Evolutionary conservation across 2,797 vertebrate species (phyloP).

Genomic region (Mormyrops boulengeri): DNA sequence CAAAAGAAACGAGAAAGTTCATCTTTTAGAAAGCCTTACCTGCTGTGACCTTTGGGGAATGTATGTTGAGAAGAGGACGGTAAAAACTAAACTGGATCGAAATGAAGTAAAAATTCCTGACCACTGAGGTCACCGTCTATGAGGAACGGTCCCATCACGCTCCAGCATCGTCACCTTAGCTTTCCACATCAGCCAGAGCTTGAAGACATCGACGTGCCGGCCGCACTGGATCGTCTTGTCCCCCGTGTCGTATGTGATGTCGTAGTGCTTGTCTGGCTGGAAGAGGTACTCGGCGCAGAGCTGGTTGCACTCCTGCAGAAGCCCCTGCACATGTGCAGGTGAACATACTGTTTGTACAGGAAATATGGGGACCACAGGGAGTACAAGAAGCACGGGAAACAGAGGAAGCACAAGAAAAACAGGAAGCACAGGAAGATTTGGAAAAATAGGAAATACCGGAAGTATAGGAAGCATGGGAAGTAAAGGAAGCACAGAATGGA

Average conservation of each 20-base stretch:
- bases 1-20: background rate
- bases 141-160: background rate
- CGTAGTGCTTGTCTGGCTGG: constrained; percentile 62
- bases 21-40: background rate
- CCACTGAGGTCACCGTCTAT: background rate
- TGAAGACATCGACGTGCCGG: constrained; percentile 59
- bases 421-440: background rate
- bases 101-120: background rate
- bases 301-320: constrained; percentile 60
- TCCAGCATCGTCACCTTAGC: constrained; percentile 50
- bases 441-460: background rate
- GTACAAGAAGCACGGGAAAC: no score
- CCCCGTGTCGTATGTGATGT: constrained; percentile 57
- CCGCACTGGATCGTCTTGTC: constrained; percentile 67
- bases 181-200: constrained; percentile 70
- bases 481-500: background rate
- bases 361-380: background rate
- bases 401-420: no score
- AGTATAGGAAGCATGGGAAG: background rate
- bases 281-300: constrained; percentile 60
- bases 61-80: background rate
- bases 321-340: constrained; percentile 42
- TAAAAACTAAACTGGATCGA: background rate
- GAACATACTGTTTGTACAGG: background rate
- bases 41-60: background rate